A percentile compares a stretch with the other conserved stretches of the same genome.
These are phyloP conservation scores for Eremophila alpestris DNA, from an alignment of 2,797 vertebrate species.

Conservation along the genomic window DNA sequence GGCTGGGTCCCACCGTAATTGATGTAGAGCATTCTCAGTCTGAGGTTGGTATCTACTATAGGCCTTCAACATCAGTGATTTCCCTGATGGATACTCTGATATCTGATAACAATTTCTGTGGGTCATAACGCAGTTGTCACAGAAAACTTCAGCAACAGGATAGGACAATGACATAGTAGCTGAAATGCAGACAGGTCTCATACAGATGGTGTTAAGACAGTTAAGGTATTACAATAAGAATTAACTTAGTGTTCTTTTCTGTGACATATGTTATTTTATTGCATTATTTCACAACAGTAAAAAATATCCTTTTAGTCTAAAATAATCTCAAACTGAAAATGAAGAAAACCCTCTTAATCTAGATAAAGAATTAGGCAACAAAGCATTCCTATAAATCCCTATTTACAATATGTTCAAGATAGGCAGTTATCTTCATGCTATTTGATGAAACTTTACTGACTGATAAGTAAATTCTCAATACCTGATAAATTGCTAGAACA, in stretches of 20 bases:
- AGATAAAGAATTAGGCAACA: background rate
- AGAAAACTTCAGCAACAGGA: background rate
- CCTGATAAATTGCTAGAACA: conserved; percentile 8
- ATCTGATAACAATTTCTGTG: background rate
- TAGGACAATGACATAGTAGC: background rate
- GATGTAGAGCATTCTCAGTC: background rate
- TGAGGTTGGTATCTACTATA: background rate
- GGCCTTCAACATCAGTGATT: background rate
- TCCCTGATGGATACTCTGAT: background rate
- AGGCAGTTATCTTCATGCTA: background rate
- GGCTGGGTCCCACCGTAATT: background rate
- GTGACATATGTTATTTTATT: background rate
- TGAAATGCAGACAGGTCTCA: background rate
- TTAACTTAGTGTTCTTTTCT: background rate
- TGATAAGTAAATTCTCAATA: background rate
- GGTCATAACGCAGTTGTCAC: background rate
- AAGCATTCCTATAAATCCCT: background rate
- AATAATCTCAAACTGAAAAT: background rate
- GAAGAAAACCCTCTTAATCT: background rate
- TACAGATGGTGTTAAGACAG: background rate
- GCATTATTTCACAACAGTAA: background rate
- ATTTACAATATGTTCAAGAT: background rate
- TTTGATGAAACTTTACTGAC: background rate
- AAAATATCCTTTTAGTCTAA: background rate
- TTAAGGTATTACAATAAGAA: background rate